Percentiles rank a stretch among this genome's conserved stretches.
These are phyloP conservation scores for Engystomops pustulosus DNA, from an alignment of 2,113 vertebrate species.

Conservation along the genomic window DNA sequence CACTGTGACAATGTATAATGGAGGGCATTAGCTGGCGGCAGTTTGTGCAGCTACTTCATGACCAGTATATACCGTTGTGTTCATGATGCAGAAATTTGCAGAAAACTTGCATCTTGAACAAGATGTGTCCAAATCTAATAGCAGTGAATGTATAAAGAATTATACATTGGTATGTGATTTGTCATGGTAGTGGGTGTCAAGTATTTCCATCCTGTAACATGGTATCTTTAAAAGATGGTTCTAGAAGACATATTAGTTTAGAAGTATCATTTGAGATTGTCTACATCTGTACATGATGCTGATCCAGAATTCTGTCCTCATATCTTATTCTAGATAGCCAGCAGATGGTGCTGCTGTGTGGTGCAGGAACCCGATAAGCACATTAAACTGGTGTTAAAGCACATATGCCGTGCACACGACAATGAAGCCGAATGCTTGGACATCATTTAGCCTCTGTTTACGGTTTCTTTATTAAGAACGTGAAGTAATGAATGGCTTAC, in stretches of 20 bases:
- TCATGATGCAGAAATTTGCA: too few relatives aligned
- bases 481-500: background rate
- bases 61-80: too few relatives aligned
- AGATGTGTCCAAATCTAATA: too few relatives aligned
- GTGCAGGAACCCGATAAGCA: background rate
- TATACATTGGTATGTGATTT: too few relatives aligned
- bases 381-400: background rate
- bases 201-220: background rate
- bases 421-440: background rate
- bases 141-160: too few relatives aligned
- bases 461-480: background rate
- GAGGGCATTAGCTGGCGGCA: too few relatives aligned
- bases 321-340: conserved; percentile 23
- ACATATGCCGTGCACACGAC: background rate
- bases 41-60: too few relatives aligned
- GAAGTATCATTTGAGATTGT: background rate
- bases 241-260: background rate
- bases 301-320: background rate
- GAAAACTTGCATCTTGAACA: too few relatives aligned
- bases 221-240: background rate
- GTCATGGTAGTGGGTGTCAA: background rate
- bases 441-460: conserved; percentile 4
- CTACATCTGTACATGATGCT: background rate
- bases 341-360: conserved; percentile 54
- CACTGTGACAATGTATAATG: too few relatives aligned